Conservation (phyloP, 2,113 vertebrate genomes). For the Pseudonaja textilis region DNA sequence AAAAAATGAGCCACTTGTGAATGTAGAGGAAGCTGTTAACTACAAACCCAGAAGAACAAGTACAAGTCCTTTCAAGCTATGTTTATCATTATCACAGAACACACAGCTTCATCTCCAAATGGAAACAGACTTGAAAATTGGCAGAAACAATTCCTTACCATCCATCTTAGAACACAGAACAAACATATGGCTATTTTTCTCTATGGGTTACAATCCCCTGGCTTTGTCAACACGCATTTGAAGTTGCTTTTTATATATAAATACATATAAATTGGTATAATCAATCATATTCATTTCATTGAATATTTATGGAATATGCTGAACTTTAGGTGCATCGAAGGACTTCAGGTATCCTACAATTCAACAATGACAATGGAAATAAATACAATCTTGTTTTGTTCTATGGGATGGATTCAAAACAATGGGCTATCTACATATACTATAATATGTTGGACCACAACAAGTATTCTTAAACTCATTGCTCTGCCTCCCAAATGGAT, state of each 20-base stretch:
- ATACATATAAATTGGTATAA: not conserved
- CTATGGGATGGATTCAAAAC: not conserved
- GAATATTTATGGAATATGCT: not conserved
- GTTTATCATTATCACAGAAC: not conserved
- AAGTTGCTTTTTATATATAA: not conserved
- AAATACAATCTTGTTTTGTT: not conserved
- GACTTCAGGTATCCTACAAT: not conserved
- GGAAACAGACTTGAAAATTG: not conserved
- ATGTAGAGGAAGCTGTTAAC: not conserved
- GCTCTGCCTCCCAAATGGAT: not conserved
- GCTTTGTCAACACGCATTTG: not conserved
- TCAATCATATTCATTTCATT: not conserved
- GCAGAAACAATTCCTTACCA: not conserved
- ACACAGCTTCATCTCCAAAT: not conserved
- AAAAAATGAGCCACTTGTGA: not conserved
- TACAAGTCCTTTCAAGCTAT: constrained; percentile 1
- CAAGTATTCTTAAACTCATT: not conserved
- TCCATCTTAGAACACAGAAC: not conserved
- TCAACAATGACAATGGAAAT: not conserved
- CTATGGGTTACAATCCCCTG: not conserved
- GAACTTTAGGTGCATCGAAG: not conserved
- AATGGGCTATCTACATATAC: not conserved
- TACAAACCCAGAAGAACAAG: not conserved
- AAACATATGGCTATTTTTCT: not conserved
- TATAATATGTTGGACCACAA: not conserved